phyloP scores from a whole-genome alignment of 2,888 invertebrate species.

The Phengaris arion region DNA sequence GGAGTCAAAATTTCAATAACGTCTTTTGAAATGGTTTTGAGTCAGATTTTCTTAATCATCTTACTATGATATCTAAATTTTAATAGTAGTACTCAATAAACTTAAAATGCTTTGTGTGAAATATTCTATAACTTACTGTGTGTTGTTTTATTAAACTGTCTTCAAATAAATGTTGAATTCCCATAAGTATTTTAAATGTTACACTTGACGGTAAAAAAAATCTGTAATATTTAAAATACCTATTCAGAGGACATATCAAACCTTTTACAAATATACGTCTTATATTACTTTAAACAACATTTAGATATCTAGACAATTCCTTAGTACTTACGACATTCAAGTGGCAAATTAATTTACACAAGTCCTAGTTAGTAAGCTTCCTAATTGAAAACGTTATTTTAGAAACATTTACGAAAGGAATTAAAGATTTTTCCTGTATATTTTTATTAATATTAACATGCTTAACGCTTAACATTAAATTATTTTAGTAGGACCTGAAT shows the following conservation, averaged over 20 bases:
- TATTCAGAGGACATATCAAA: not conserved
- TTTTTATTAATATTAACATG: constrained; percentile 17
- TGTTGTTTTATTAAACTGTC: not conserved
- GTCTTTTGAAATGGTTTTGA: not conserved
- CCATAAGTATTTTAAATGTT: not conserved
- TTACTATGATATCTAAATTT: not conserved
- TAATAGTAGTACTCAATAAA: not conserved
- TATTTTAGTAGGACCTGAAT: constrained; percentile 30
- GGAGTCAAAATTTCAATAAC: not conserved
- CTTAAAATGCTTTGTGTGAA: constrained; percentile 19
- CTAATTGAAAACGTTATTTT: constrained; percentile 21
- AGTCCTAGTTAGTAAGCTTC: constrained; percentile 6
- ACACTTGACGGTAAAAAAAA: not conserved
- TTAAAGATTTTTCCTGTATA: constrained; percentile 20
- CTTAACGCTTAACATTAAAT: constrained; percentile 29
- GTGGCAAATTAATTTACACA: constrained; percentile 15
- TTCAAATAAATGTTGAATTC: not conserved
- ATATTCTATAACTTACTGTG: not conserved
- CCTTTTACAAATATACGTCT: not conserved
- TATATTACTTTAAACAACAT: constrained; percentile 6
- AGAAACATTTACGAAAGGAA: constrained; percentile 22
- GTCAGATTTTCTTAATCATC: not conserved
- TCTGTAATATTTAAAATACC: not conserved
- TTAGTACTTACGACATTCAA: constrained; percentile 13
- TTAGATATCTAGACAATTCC: constrained; percentile 25